Percentiles rank a stretch among this genome's conserved stretches.
These are phyloP conservation scores for Cantharis lateralis DNA, from an alignment of 2,888 invertebrate species.

Conservation along the genomic window DNA sequence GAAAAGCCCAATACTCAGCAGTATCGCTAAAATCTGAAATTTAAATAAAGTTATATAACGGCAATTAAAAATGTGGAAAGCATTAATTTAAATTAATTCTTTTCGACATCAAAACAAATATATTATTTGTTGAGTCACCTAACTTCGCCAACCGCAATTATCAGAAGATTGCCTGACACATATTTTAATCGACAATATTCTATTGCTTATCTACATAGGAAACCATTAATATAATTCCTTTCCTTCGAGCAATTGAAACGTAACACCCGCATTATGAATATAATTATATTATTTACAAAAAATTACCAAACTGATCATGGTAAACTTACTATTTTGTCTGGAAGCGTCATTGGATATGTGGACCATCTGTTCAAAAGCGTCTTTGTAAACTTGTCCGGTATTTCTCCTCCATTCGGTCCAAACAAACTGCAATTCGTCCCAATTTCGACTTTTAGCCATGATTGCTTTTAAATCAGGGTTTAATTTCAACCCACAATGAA, in stretches of 20 bases:
- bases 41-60: background rate
- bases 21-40: conserved; percentile 81
- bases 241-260: background rate
- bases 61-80: background rate
- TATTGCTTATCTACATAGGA: background rate
- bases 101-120: background rate
- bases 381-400: conserved; percentile 78
- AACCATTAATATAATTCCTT: background rate
- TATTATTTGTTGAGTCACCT: background rate
- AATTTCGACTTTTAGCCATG: conserved; percentile 81
- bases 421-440: conserved; percentile 84
- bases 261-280: background rate
- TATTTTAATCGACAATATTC: background rate
- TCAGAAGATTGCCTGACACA: background rate
- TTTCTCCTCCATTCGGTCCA: conserved; percentile 92
- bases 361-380: conserved; percentile 79
- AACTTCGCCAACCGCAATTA: background rate
- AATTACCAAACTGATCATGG: too few relatives aligned
- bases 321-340: conserved; percentile 74
- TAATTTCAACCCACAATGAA: conserved; percentile 78
- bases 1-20: conserved; percentile 87
- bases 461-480: conserved; percentile 78
- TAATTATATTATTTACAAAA: background rate
- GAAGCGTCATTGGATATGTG: conserved; percentile 82
- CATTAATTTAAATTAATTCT: background rate